phyloP scores from a whole-genome alignment of 23 tunicate genomes.

The Diplosoma virens region DNA sequence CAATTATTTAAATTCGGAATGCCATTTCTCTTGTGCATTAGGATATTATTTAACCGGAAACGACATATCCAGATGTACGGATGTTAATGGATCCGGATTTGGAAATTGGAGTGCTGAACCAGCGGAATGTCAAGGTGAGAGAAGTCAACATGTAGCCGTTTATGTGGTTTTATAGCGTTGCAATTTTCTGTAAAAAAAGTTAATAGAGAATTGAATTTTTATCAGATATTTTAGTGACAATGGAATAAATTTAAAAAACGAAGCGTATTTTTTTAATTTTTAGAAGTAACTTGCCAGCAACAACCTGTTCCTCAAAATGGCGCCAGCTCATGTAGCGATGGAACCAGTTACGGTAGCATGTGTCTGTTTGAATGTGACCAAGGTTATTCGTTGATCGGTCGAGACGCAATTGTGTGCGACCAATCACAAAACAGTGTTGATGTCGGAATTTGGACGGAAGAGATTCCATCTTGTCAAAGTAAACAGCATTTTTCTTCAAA shows the following conservation, averaged over 20 bases:
- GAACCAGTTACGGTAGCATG: constrained; percentile 28
- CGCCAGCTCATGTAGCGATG: constrained; percentile 26
- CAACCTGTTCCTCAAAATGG: constrained; percentile 50
- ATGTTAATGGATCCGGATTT: constrained; percentile 26
- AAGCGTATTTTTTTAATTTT: background rate
- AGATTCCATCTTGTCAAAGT: constrained; percentile 37
- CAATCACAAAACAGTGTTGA: background rate
- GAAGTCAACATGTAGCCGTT: too few relatives aligned
- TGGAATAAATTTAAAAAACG: too few relatives aligned
- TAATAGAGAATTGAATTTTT: too few relatives aligned
- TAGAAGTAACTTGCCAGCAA: constrained; percentile 33
- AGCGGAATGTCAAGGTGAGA: constrained; percentile 32
- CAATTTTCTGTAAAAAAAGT: too few relatives aligned
- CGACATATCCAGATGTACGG: constrained; percentile 25
- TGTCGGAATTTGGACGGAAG: constrained; percentile 21
- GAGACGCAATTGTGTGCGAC: constrained; percentile 2
- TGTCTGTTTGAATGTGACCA: constrained; percentile 42
- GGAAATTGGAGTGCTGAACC: constrained; percentile 36
- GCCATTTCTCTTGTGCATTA: constrained; percentile 33
- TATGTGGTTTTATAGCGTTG: too few relatives aligned
- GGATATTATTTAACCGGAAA: constrained; percentile 52
- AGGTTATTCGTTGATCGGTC: constrained; percentile 37
- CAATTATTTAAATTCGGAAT: constrained; percentile 21
- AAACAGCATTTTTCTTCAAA: background rate
- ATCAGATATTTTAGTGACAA: too few relatives aligned